These are phyloP conservation scores for Leucophora obtusa DNA, from an alignment of 2,888 invertebrate species.

Conservation along the genomic window DNA sequence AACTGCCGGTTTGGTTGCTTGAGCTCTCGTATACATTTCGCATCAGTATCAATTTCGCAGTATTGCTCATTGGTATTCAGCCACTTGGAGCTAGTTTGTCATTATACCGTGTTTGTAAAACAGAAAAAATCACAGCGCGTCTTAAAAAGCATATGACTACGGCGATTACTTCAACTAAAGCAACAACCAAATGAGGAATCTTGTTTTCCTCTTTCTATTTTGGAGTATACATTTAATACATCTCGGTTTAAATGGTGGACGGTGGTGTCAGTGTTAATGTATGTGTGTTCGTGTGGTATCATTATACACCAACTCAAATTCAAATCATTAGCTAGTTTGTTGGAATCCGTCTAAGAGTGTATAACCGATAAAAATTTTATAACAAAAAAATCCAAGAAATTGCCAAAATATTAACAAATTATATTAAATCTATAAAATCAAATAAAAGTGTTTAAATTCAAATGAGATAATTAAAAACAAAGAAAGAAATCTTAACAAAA, in stretches of 20 bases:
- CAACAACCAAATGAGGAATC: constrained; percentile 41
- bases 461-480: not conserved
- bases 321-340: constrained; percentile 40
- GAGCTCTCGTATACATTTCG: constrained; percentile 37
- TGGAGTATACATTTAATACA: constrained; percentile 35
- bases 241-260: constrained; percentile 30
- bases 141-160: constrained; percentile 30
- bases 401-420: not conserved
- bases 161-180: not conserved
- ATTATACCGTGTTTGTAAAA: constrained; percentile 62
- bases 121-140: constrained; percentile 56
- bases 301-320: constrained; percentile 36
- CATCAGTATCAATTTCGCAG: constrained; percentile 64
- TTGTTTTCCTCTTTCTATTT: constrained; percentile 26
- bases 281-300: not conserved
- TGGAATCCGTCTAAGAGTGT: constrained; percentile 37
- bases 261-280: constrained; percentile 23
- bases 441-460: not conserved
- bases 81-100: constrained; percentile 67
- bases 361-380: constrained; percentile 6
- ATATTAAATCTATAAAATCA: not conserved
- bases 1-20: constrained; percentile 36
- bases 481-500: not conserved
- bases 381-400: not conserved
- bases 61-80: constrained; percentile 72